These are phyloP conservation scores for Drosophila conformis DNA, from an alignment of 2,888 invertebrate genomes.

Conservation along the genomic window DNA sequence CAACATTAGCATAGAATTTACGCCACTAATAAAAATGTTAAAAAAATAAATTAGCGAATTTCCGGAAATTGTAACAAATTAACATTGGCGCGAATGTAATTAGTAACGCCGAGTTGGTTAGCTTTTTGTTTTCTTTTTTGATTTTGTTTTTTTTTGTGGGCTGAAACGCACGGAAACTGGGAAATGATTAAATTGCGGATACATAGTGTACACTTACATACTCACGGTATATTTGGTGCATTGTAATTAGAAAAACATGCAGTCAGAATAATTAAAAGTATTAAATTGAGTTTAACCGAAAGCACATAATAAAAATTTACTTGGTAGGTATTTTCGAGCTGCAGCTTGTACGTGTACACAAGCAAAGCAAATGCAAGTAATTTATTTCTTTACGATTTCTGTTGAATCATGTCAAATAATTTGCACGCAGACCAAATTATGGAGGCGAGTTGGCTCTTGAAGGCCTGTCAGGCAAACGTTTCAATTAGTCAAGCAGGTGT, in stretches of 20 bases:
- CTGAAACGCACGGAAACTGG: slow-evolving; percentile 19
- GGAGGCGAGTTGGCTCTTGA: slow-evolving; percentile 38
- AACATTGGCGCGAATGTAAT: slow-evolving; percentile 80
- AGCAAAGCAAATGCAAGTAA: slow-evolving; percentile 13
- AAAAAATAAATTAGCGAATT: slow-evolving; percentile 79
- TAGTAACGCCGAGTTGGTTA: slow-evolving; percentile 76
- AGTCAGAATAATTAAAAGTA: slow-evolving; percentile 18
- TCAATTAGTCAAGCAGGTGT: slow-evolving; percentile 33
- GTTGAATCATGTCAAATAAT: slow-evolving; percentile 75
- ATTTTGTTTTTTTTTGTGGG: slow-evolving; percentile 2
- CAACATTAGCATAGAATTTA: slow-evolving; percentile 57
- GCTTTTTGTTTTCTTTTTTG: slow-evolving; percentile 11
- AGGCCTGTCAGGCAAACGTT: slow-evolving; percentile 37
- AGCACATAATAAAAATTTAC: not conserved
- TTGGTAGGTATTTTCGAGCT: slow-evolving; percentile 11
- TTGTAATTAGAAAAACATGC: slow-evolving; percentile 36
- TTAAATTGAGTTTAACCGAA: not conserved
- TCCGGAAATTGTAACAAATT: slow-evolving; percentile 83
- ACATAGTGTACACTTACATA: slow-evolving; percentile 14
- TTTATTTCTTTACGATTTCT: slow-evolving; percentile 37
- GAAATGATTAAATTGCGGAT: slow-evolving; percentile 33
- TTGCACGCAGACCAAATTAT: slow-evolving; percentile 45
- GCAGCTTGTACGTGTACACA: slow-evolving; percentile 17
- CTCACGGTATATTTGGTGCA: slow-evolving; percentile 11
- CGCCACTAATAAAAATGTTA: slow-evolving; percentile 71